Base-by-base conservation (phyloP, 37 sponge, comb jelly and placozoan species). In the Bolinopsis microptera region DNA sequence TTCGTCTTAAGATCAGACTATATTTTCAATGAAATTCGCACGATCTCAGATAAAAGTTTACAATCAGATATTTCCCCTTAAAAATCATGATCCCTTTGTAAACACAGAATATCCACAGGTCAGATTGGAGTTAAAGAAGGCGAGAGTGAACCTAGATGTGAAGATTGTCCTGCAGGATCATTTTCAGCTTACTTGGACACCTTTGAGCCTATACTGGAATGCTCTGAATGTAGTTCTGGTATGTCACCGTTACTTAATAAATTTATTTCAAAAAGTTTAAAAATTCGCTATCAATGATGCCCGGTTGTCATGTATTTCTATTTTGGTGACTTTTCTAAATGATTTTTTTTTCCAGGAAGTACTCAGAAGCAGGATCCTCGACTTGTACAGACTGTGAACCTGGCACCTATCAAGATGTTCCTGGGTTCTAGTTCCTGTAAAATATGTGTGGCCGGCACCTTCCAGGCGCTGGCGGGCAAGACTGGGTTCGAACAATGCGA, bases 161-260 rank as follows among this genome's bases (percentile, higher is more conserved):
- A 24, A n/a, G 30, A 28, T 22, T 70, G 74, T 22, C 28, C 25
- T 28, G 74, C 74, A n/a, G 74, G 74, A 1, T 70, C 24, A n/a
- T 70, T 70, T 26, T 70, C 74, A 22, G 30, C 74, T 26, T 70
- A 70, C 74, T 3, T 70, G 74, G 74, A 70, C 74, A n/a, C 5
- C 21, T 70, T 28, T 26, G 74, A 70, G 26, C 74, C 74, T n/a
- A 70, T 70, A n/a, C 74, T 70, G 1, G 74, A 70, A n/a, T 70
- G 74, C 74, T 24, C 74, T 1, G 74, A 70, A 26, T 70, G 74
- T n/a, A 70, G 2, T 28, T 9, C 74, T n/a, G 74, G 74, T 70
- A 8, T 24, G 25, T 70, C 74, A 28, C 1, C 74, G 68, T 18
- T n/a, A 18, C 18, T 61, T 61, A 61, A 61, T 61, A 61, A 61